These are phyloP conservation scores for Tigriopus californicus DNA, from an alignment of 2,888 invertebrate genomes.

Conservation along the genomic window DNA sequence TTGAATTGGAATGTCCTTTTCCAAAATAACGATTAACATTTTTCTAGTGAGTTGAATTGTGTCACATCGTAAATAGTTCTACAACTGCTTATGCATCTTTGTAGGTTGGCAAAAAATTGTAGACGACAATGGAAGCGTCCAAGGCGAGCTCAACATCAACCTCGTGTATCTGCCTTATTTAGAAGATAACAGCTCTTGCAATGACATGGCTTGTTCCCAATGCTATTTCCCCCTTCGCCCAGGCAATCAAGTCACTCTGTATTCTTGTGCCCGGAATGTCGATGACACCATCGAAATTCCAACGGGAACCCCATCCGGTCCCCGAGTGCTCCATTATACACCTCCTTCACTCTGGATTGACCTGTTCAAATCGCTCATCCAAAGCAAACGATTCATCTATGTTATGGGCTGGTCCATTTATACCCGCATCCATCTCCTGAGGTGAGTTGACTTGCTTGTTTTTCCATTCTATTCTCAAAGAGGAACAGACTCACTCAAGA, in stretches of 20 bases:
- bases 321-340: not conserved
- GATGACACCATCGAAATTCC: not conserved
- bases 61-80: too few relatives aligned
- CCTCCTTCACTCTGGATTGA: conserved; percentile 17
- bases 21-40: too few relatives aligned
- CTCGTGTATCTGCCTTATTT: not conserved
- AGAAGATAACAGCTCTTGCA: not conserved
- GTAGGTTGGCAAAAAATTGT: not conserved
- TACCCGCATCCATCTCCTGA: conserved; percentile 18
- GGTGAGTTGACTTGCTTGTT: conserved; percentile 16
- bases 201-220: not conserved
- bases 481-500: not conserved
- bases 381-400: conserved; percentile 19
- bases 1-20: too few relatives aligned
- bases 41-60: too few relatives aligned
- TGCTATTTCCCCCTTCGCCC: not conserved
- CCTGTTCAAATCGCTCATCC: conserved; percentile 17
- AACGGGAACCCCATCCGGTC: not conserved
- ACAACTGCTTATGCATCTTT: not conserved
- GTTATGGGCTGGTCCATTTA: conserved; percentile 19
- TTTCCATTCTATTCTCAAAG: not conserved
- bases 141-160: conserved; percentile 1
- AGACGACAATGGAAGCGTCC: not conserved
- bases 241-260: conserved; percentile 5
- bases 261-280: not conserved